Evolutionary conservation across 2,797 vertebrate genomes (phyloP), one percentile per base, ranked within the genome.

Genomic region (Phyllotis vaccarum): DNA sequence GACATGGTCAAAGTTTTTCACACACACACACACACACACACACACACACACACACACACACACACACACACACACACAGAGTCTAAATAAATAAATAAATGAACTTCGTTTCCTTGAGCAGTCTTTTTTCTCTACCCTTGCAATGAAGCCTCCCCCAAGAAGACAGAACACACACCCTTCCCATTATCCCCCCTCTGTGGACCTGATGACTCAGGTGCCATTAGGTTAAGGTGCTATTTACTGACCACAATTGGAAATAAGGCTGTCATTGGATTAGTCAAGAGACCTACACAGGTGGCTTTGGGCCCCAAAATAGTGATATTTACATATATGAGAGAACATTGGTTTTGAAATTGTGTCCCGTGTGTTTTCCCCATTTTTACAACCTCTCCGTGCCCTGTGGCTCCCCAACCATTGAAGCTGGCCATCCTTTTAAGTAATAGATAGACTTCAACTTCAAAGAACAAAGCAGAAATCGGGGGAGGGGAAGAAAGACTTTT

Each of bases 391-490:
- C 68, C 37, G 92, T 76, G 24, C 31, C 37, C n/a, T 46, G 5
- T 34, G 46, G 19, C 3, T 87, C 31, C 10, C 17, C 58, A 72
- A 29, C 2, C 70, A 83, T 12, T 64, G 74, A 87, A 83, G 31
- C 3, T 87, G 74, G 68, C n/a, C 13, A 11, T 58, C 76, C 29
- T 90, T 94, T 86, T 80, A 95, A 64, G 52, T 52, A 46, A 62
- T 56, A 83, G 54, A 54, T 56, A 92, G 79, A 54, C 62, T 89
- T 95, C 93, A 72, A 64, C 21, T 87, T 91, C 82, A 40, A 72
- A 94, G 92, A 81, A 93, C 31, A 87, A 93, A 93, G 40, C 54
- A 83, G 56, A 94, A 83, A 76, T 29, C 2, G 31, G 88, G 83
- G 74, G 64, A 46, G 83, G 49, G 66, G 87, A 78, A 75, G 29